These are phyloP conservation scores for Ptychodera flava DNA, from an alignment of 35 echinoderm and acorn worm species.

Conservation along the genomic window DNA sequence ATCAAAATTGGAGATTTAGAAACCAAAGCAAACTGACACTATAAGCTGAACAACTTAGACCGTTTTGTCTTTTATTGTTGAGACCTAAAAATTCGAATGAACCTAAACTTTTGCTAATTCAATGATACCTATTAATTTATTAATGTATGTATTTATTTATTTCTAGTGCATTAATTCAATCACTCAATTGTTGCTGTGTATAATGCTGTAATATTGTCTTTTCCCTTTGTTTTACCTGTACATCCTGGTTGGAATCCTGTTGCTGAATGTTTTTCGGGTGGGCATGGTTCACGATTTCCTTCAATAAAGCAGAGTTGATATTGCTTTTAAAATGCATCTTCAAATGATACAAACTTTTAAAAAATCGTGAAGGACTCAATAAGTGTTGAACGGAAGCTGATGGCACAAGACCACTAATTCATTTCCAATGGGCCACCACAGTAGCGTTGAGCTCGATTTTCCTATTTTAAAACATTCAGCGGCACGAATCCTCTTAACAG, in stretches of 20 bases:
- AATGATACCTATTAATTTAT: neutral
- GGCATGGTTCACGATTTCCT: neutral
- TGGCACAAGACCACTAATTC: no score
- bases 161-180: neutral
- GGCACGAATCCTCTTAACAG: no score
- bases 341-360: no score
- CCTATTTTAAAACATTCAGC: no score
- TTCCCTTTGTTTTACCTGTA: neutral
- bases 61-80: neutral
- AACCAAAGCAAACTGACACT: neutral
- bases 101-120: neutral
- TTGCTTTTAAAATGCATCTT: no score
- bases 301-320: no score
- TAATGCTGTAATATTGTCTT: neutral
- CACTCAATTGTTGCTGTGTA: neutral
- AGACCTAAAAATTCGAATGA: neutral
- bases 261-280: neutral
- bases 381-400: no score
- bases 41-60: neutral
- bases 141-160: neutral
- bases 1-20: neutral
- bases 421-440: no score
- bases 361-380: no score
- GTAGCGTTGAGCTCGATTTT: no score
- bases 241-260: neutral